Evolutionary conservation across 2,797 vertebrate species (phyloP).

Genomic region (Aselliscus stoliczkanus): DNA sequence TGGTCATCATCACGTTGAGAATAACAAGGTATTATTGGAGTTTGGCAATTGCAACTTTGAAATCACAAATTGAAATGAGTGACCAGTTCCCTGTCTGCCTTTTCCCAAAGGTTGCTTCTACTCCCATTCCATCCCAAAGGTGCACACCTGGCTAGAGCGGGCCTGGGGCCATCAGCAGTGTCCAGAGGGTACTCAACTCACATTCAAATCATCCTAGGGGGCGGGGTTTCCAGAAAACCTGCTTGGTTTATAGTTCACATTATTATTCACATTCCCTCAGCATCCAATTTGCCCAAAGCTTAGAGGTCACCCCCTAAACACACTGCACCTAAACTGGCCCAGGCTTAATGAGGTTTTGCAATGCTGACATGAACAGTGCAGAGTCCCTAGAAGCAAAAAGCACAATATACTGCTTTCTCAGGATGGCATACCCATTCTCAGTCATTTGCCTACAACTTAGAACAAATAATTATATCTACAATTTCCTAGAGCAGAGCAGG

Average conservation of each 20-base stretch:
- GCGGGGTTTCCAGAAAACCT: not conserved
- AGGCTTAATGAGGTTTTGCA: not conserved
- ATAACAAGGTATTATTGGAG: accelerated
- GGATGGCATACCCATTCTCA: not conserved
- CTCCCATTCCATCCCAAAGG: not conserved
- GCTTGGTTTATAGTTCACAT: not conserved
- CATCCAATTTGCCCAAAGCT: not conserved
- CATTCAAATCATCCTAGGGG: not conserved
- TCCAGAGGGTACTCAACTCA: not conserved
- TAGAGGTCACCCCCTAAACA: not conserved
- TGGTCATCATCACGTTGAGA: not conserved
- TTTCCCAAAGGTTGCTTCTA: not conserved
- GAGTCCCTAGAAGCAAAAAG: not conserved
- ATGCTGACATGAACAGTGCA: no score
- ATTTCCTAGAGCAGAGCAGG: not conserved
- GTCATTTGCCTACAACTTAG: accelerated
- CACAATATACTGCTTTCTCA: not conserved
- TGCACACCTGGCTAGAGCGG: accelerated
- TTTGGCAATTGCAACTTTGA: not conserved
- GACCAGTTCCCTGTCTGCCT: not conserved
- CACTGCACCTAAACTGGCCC: not conserved
- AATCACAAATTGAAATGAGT: not conserved
- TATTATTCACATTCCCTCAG: not conserved
- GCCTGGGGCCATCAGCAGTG: accelerated
- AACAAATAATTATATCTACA: no score